Evolutionary conservation across 2,797 vertebrate species (phyloP).

Genomic region (Microhierax caerulescens): DNA sequence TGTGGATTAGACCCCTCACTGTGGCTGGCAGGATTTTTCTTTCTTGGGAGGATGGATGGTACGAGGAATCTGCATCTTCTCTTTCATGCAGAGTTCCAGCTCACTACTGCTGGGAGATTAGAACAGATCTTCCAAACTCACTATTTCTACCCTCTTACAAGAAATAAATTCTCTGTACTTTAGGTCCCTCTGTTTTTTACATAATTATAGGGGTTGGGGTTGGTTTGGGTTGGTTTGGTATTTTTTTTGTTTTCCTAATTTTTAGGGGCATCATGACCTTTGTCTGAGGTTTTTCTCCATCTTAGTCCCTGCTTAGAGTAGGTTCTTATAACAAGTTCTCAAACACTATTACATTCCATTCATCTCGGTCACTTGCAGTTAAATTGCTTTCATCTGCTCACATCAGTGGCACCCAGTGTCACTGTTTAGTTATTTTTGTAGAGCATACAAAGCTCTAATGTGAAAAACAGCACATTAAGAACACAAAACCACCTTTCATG

Average conservation of each 20-base stretch:
- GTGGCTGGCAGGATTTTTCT: background rate
- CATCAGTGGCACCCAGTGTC: background rate
- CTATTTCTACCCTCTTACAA: background rate
- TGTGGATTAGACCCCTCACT: fast-evolving
- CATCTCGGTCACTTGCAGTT: background rate
- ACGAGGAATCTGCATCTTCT: background rate
- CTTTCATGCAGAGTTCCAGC: background rate
- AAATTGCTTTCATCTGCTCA: background rate
- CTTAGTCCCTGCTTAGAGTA: background rate
- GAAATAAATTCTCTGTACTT: background rate
- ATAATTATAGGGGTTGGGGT: fast-evolving
- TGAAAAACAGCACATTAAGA: background rate
- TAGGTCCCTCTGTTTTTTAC: background rate
- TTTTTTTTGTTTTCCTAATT: background rate
- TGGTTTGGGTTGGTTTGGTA: background rate
- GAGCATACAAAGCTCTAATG: background rate
- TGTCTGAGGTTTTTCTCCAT: background rate
- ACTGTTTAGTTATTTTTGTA: background rate
- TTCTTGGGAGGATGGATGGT: background rate
- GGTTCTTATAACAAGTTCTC: background rate
- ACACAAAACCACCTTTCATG: background rate
- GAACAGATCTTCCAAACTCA: background rate
- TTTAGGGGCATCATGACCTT: background rate
- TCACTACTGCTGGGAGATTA: background rate
- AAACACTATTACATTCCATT: background rate